phyloP scores from a whole-genome alignment of 2,113 vertebrate species.

The Pavo muticus region DNA sequence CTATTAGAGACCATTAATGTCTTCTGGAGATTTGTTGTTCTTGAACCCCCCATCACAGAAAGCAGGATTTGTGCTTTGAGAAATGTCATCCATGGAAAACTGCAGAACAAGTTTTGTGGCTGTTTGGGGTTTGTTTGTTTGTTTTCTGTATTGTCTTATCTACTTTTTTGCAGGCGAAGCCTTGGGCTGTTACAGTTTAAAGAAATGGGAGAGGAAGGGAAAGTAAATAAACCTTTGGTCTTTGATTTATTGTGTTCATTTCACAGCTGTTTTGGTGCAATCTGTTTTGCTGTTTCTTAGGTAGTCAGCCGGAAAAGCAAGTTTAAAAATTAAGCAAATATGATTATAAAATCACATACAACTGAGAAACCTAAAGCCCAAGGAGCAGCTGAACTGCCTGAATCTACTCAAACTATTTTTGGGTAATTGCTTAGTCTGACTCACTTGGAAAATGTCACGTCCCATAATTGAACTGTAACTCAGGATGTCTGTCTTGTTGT shows the following conservation, averaged over 20 bases:
- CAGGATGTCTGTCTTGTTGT: background rate
- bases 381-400: slow-evolving; percentile 51
- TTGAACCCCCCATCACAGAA: background rate
- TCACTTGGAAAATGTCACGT: background rate
- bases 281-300: slow-evolving; percentile 29
- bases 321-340: slow-evolving; percentile 32
- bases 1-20: background rate
- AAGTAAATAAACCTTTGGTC: slow-evolving; percentile 22
- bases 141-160: background rate
- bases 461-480: slow-evolving; percentile 3
- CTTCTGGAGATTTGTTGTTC: background rate
- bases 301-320: slow-evolving; percentile 39
- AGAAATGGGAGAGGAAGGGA: background rate
- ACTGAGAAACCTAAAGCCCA: background rate
- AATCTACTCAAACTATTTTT: background rate
- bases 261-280: background rate
- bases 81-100: background rate
- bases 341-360: slow-evolving; percentile 15
- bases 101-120: background rate
- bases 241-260: slow-evolving; percentile 46
- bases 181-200: background rate
- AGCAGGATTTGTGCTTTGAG: background rate
- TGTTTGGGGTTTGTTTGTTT: background rate
- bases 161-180: background rate
- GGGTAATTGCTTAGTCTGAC: slow-evolving; percentile 32